phyloP scores from a whole-genome alignment of 1,140 invertebrate species.

The Drosophila pandora region DNA sequence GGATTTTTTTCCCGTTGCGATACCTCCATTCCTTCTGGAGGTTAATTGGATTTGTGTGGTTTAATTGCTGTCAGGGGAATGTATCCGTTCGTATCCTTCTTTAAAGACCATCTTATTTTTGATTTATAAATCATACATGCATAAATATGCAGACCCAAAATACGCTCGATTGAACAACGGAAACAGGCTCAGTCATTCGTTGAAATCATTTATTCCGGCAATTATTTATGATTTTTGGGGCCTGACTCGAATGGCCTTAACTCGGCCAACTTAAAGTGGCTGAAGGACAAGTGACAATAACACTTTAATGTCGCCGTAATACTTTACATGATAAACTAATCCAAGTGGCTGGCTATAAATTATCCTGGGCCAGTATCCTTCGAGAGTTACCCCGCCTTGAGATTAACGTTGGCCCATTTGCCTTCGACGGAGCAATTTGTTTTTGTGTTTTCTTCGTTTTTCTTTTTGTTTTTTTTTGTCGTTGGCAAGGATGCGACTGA shows the following conservation, averaged over 20 bases:
- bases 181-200: slow-evolving; percentile 41
- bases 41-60: slow-evolving; percentile 61
- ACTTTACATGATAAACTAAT: slow-evolving; percentile 39
- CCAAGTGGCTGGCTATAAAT: slow-evolving; percentile 38
- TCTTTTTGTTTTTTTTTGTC: neutral
- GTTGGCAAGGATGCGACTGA: slow-evolving; percentile 1
- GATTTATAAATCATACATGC: neutral
- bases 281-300: slow-evolving; percentile 20
- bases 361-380: slow-evolving; percentile 35
- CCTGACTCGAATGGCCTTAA: slow-evolving; percentile 9
- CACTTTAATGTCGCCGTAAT: slow-evolving; percentile 22
- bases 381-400: slow-evolving; percentile 28
- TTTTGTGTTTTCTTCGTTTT: slow-evolving; percentile 34
- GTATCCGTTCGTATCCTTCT: neutral
- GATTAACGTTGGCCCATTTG: slow-evolving; percentile 52
- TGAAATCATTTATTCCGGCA: slow-evolving; percentile 34
- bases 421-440: slow-evolving; percentile 49
- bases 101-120: neutral
- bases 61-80: slow-evolving; percentile 60
- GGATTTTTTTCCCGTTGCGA: slow-evolving; percentile 6
- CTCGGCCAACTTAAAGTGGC: neutral
- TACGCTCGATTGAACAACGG: slow-evolving; percentile 39
- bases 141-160: slow-evolving; percentile 7
- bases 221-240: slow-evolving; percentile 43
- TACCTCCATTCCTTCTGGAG: slow-evolving; percentile 18